Conservation (phyloP, 2,888 invertebrate species). For the Diarsia brunnea region DNA sequence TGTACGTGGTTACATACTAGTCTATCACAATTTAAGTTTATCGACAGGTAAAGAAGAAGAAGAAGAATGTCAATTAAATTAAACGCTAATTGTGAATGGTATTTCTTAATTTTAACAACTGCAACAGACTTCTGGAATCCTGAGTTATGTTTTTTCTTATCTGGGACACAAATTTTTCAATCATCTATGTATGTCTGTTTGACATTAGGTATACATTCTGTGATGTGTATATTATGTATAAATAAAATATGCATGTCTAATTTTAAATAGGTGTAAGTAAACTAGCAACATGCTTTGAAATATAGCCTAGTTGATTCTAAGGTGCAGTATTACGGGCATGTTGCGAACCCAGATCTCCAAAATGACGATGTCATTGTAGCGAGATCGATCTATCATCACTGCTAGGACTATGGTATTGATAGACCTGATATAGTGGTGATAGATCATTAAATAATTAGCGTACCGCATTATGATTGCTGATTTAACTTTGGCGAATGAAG, state of each 20-base stretch:
- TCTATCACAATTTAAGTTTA: no score
- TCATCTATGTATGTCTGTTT: background rate
- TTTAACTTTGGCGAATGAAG: background rate
- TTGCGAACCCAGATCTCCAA: background rate
- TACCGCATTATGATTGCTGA: background rate
- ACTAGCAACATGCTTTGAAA: conserved; percentile 4
- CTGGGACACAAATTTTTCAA: background rate
- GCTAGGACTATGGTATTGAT: conserved; percentile 21
- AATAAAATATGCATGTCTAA: background rate
- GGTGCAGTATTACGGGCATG: background rate
- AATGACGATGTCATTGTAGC: background rate
- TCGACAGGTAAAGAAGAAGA: no score
- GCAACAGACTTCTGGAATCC: background rate
- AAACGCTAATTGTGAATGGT: background rate
- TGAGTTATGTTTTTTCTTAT: background rate
- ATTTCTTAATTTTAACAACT: background rate
- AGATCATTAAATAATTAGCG: conserved; percentile 16
- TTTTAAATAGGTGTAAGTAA: background rate
- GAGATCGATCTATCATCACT: conserved; percentile 21
- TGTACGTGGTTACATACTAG: no score
- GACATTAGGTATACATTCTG: background rate
- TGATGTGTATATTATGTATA: background rate
- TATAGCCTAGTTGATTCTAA: conserved; percentile 25
- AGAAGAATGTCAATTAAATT: no score
- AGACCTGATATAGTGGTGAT: conserved; percentile 35